Evolutionary conservation across 2,797 vertebrate genomes (phyloP).

Genomic region (Mormyrops attenuatus): DNA sequence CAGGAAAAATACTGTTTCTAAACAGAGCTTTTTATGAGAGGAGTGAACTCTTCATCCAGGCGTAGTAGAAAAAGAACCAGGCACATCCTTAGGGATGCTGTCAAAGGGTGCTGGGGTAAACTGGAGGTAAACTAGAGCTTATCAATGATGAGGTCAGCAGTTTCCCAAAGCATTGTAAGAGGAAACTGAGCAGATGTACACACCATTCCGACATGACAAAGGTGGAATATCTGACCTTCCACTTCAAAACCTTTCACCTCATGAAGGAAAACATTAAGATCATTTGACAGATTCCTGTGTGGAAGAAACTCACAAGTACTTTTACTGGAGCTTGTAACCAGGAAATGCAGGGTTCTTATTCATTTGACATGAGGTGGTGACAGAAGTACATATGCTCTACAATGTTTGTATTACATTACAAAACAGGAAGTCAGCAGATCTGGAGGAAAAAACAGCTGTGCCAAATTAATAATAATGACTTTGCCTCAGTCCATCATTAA

Average conservation of each 20-base stretch:
- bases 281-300: neutral
- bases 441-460: neutral
- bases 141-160: neutral
- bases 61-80: neutral
- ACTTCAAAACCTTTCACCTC: slow-evolving; percentile 1
- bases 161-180: neutral
- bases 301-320: neutral
- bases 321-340: neutral
- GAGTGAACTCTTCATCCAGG: neutral
- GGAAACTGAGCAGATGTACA: neutral
- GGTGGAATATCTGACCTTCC: neutral
- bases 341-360: neutral
- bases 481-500: neutral
- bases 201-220: neutral
- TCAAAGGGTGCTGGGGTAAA: neutral
- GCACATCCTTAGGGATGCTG: neutral
- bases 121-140: neutral
- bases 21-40: neutral
- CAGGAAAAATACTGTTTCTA: neutral
- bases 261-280: neutral
- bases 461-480: slow-evolving; percentile 6
- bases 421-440: neutral
- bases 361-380: neutral
- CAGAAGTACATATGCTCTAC: neutral
- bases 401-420: neutral